These are phyloP conservation scores for Eucidaris tribuloides DNA, from an alignment of 35 echinoderm and acorn worm species.

Conservation along the genomic window DNA sequence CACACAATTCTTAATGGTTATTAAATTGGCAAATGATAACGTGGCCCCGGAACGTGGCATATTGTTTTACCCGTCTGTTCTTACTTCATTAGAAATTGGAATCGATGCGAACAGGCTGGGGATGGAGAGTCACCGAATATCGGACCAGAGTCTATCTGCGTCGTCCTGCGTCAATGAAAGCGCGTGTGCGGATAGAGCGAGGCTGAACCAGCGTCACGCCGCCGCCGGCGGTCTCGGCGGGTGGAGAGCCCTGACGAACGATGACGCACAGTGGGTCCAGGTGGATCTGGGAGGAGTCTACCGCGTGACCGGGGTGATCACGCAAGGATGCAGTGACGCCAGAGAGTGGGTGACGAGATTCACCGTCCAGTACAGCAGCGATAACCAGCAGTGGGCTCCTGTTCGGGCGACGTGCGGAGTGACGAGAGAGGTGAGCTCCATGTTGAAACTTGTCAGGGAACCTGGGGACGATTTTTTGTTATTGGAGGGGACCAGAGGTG, in stretches of 20 bases:
- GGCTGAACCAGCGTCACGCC: conserved; percentile 6
- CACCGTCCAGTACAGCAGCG: conserved; percentile 20
- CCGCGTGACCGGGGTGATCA: conserved; percentile 33
- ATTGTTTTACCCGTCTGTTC: not conserved
- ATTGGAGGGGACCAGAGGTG: too few species aligned
- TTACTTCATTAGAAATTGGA: not conserved
- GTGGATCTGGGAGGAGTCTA: conserved; percentile 20
- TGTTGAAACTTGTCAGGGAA: too few species aligned
- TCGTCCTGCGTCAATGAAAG: not conserved
- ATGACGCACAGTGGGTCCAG: conserved; percentile 42
- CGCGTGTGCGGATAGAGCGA: not conserved
- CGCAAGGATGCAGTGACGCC: conserved; percentile 35
- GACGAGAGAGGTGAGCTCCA: not conserved
- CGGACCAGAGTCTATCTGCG: not conserved
- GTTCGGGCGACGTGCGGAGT: conserved; percentile 8
- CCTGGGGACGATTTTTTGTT: too few species aligned
- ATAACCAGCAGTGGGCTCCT: not conserved
- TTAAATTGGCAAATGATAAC: too few species aligned
- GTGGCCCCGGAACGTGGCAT: not conserved
- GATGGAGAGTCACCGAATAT: not conserved
- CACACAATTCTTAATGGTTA: too few species aligned
- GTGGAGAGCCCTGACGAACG: conserved; percentile 25
- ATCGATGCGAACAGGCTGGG: not conserved
- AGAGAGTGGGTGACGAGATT: conserved; percentile 48
- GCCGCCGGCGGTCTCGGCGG: conserved; percentile 9